phyloP scores from a whole-genome alignment of 2,888 invertebrate species.

The Maniola hyperantus region DNA sequence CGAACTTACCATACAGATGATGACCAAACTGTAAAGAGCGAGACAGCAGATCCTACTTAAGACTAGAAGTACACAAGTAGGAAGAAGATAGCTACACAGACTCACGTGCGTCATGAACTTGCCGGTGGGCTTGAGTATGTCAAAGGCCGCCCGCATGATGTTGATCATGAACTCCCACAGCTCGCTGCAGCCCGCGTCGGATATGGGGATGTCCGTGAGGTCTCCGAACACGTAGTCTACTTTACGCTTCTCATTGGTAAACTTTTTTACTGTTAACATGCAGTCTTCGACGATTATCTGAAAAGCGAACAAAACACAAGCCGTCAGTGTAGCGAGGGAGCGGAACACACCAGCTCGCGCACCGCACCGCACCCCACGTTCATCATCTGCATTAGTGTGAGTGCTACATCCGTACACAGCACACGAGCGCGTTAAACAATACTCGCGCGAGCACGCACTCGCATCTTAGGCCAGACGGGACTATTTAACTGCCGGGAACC shows the following conservation, averaged over 20 bases:
- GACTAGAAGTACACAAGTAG: no score
- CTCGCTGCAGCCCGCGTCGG: constrained; percentile 90
- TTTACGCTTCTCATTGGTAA: constrained; percentile 89
- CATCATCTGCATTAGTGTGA: no score
- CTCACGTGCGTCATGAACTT: constrained; percentile 95
- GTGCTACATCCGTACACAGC: no score
- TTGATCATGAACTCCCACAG: constrained; percentile 94
- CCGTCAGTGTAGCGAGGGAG: no score
- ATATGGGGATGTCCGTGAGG: constrained; percentile 95
- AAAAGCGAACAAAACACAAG: constrained; percentile 38
- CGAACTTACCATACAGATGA: background rate
- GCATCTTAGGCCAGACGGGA: no score
- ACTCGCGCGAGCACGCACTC: no score
- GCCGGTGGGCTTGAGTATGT: constrained; percentile 90
- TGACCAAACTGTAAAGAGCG: background rate
- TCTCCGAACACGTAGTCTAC: constrained; percentile 97
- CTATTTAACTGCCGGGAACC: no score
- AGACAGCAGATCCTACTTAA: background rate
- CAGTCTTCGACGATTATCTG: constrained; percentile 96
- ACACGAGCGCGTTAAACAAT: no score
- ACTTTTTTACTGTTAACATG: constrained; percentile 90
- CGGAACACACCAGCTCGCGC: no score
- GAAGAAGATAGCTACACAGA: constrained; percentile 35
- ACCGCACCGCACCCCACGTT: no score
- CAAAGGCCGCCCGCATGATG: constrained; percentile 90